Percentiles rank a stretch among this genome's conserved stretches.
phyloP scores from a whole-genome alignment of 2,797 vertebrate genomes.

The Craterocephalus amniculus region DNA sequence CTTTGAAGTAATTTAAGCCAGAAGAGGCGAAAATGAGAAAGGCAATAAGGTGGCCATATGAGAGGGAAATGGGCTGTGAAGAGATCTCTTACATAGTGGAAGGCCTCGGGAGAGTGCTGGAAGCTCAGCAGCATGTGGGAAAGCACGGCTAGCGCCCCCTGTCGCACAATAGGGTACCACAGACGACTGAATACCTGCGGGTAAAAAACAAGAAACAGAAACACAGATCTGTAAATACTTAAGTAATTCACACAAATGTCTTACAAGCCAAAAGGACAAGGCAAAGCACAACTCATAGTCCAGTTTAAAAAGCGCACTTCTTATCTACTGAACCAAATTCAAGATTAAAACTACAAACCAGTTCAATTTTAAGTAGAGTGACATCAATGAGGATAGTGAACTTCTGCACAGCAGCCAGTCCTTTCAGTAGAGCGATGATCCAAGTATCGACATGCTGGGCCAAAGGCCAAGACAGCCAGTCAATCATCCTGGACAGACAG shows the following conservation, averaged over 20 bases:
- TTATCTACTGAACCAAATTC: conserved; percentile 15
- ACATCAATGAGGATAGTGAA: conserved; percentile 99
- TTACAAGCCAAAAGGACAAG: background rate
- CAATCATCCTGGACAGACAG: conserved; percentile 88
- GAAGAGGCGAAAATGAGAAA: conserved; percentile 59
- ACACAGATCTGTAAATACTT: background rate
- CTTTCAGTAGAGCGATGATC: conserved; percentile 96
- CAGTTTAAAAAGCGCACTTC: conserved; percentile 1
- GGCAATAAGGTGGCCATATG: conserved; percentile 51
- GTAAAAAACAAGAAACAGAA: conserved; percentile 5
- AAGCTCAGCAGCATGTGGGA: conserved; percentile 99
- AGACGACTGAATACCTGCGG: conserved; percentile 95
- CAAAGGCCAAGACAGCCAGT: conserved; percentile 98
- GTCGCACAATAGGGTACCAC: conserved; percentile 97
- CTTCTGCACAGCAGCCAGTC: conserved; percentile 96
- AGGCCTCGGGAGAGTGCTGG: conserved; percentile 98
- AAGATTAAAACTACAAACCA: conserved; percentile 83
- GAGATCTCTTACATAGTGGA: conserved; percentile 91
- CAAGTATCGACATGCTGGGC: conserved; percentile 98
- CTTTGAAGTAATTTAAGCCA: conserved; percentile 66
- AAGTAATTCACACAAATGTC: background rate
- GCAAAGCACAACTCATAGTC: background rate
- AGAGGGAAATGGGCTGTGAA: conserved; percentile 62
- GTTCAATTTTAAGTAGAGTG: conserved; percentile 96
- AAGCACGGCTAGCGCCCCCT: conserved; percentile 94